Base-by-base conservation (phyloP, 2,888 invertebrate species). In the Drosophila kambysellisi region DNA sequence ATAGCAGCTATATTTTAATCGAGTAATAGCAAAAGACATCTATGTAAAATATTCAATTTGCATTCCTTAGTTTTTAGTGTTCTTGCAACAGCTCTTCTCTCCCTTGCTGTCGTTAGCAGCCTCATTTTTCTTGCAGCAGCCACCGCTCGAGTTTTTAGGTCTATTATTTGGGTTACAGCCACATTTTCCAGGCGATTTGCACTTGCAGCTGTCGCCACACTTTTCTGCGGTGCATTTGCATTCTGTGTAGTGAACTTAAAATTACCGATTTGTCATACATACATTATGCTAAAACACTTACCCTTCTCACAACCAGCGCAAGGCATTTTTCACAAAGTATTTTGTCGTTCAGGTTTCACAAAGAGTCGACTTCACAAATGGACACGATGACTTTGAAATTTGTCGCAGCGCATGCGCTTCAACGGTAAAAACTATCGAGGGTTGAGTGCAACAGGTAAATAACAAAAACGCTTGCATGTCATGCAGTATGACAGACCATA, bases 161-260 rank as follows among this genome's bases (percentile, higher is more conserved):
- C 25, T 35, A 3, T 62, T 79, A 0, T 65, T 17, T 7, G 37
- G 9, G 39, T 70, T 76, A 39, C 86, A 87, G 6, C 71, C 67
- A 33, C 86, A 89, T 50, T 87, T 79, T 3, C 65, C 86, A 17
- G 79, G 81, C 4, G 64, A 59, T 15, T 76, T 86, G 76, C 92
- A 92, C 68, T 92, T 92, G 79, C 93, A 92, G 39, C 72, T 70
- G 15, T 91, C 90, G 50, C 82, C 83, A 52, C 93, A 92, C 56
- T 91, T 93, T 29, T 90, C 84, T 9, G 82, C 56, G 11, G 91
- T 91, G 83, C 93, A 93, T 71, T 92, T 92, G 78, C 93, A 92
- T 52, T 88, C 92, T 93, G 62, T 29, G 46, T 3, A n/a, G 4
- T 8, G 11, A 35, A 43, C 12, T 41, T 1, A n/a, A 52, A 0